Evolutionary conservation across 2,888 invertebrate genomes (phyloP).

Genomic region (Notocelia uddmanniana): DNA sequence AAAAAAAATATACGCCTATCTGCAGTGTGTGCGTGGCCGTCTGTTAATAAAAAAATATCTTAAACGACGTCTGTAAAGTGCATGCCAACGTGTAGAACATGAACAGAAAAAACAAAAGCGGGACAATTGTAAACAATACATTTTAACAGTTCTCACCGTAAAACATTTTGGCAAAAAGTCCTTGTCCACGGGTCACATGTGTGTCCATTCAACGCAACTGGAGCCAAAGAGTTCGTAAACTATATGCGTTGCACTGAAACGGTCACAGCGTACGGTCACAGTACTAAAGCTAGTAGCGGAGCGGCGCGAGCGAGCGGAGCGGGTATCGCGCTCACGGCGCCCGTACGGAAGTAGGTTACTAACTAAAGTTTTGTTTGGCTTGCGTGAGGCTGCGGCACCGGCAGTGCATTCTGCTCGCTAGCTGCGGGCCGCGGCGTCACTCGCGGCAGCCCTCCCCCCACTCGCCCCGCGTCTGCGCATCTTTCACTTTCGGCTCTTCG

Average conservation of each 20-base stretch:
- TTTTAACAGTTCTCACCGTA: conserved; percentile 79
- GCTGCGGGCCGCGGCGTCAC: conserved; percentile 64
- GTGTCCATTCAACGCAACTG: conserved; percentile 76
- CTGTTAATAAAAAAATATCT: conserved; percentile 58
- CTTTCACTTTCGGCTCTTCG: conserved; percentile 75
- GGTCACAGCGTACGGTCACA: conserved; percentile 63
- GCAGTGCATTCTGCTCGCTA: conserved; percentile 74
- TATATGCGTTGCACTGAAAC: conserved; percentile 77
- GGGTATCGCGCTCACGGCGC: conserved; percentile 77
- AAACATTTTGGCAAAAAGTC: conserved; percentile 80
- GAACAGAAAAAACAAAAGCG: conserved; percentile 62
- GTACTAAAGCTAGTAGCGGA: conserved; percentile 51
- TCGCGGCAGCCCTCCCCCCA: conserved; percentile 56
- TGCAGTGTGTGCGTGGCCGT: conserved; percentile 75
- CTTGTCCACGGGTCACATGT: conserved; percentile 68
- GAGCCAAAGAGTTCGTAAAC: conserved; percentile 62
- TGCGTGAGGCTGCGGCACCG: conserved; percentile 85
- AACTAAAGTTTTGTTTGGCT: conserved; percentile 86
- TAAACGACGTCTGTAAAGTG: conserved; percentile 67
- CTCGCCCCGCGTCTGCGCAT: conserved; percentile 67
- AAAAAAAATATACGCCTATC: conserved; percentile 56
- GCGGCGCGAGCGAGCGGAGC: conserved; percentile 63
- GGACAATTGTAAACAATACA: conserved; percentile 68
- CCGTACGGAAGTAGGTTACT: conserved; percentile 86
- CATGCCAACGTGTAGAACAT: conserved; percentile 74